These are phyloP conservation scores for Pogonus chalceus DNA, from an alignment of 1,140 invertebrate genomes.

Conservation along the genomic window DNA sequence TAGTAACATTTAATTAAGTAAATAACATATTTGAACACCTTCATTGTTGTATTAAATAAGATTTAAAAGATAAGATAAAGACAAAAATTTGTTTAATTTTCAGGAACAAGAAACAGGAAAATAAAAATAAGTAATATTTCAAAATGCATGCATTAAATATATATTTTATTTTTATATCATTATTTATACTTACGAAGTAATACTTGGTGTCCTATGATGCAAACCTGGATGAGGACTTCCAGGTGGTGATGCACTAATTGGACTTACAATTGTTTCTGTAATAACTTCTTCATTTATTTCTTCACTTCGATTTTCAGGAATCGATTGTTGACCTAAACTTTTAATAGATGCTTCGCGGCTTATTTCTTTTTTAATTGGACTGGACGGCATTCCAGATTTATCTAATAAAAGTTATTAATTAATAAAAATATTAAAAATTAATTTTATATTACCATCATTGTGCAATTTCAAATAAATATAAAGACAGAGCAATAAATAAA, in stretches of 20 bases:
- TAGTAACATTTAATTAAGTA: too few relatives aligned
- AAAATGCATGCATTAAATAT: not conserved
- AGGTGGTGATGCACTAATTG: slow-evolving; percentile 20
- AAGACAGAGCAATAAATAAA: too few relatives aligned
- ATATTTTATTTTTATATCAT: too few relatives aligned
- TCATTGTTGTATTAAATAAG: too few relatives aligned
- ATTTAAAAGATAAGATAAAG: too few relatives aligned
- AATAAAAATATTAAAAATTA: not conserved
- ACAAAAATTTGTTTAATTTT: too few relatives aligned
- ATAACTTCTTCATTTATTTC: slow-evolving; percentile 25
- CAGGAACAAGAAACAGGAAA: too few relatives aligned
- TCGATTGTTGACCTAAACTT: not conserved
- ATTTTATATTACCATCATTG: too few relatives aligned
- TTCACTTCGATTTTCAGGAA: slow-evolving; percentile 4
- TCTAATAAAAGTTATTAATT: not conserved
- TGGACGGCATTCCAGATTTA: slow-evolving; percentile 4
- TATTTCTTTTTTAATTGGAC: slow-evolving; percentile 13
- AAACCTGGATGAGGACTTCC: slow-evolving; percentile 19
- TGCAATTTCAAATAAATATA: too few relatives aligned
- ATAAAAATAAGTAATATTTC: slow-evolving; percentile 11
- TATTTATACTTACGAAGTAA: slow-evolving; percentile 33
- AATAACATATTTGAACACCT: too few relatives aligned
- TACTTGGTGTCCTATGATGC: slow-evolving; percentile 38
- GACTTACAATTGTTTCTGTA: slow-evolving; percentile 29
- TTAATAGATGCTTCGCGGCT: slow-evolving; percentile 10